Evolutionary conservation across 2,113 vertebrate genomes (phyloP), one percentile per base, ranked within the genome.

Genomic region (Rhabdomys dilectus): DNA sequence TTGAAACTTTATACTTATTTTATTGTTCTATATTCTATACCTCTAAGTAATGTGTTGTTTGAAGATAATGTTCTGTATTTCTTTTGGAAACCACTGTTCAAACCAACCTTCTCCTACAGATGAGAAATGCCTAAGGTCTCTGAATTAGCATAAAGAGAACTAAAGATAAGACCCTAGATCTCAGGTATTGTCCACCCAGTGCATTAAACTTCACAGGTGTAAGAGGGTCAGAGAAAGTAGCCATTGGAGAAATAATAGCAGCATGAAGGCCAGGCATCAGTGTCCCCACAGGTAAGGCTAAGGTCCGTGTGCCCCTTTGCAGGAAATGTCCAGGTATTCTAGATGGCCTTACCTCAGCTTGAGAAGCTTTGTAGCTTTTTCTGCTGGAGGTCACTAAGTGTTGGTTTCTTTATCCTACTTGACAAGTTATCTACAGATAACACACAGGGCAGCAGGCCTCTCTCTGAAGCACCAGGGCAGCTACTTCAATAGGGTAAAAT

Each of bases 361-460:
- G 12, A 66, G 62, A 92, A 39, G 80, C 36, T 3, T 39, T 80
- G 53, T 4, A 3, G 75, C 42, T 39, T 90, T 70, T 93, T 88
- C 34, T 86, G 78, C 64, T 76, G 48, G 72, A 93, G 92, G 39
- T 91, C 87, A 51, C 45, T 77, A 77, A 95, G 1, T 96, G 64
- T 66, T 89, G 73, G 66, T 87, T 88, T 80, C 36, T 68, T 93
- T 84, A 95, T 21, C 89, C 95, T 94, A 82, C 45, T 91, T 91
- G 91, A 96, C 87, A 95, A 92, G 80, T 91, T 91, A 94, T 93
- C 86, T 72, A 66, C 8, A 53, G 66, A n/a, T 60, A 90, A 91
- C 73, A 78, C 78, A 68, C 85, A 92, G 89, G 91, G 62, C 82
- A 62, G 75, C 60, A 7, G n/a, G 75, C 34, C 51, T 51, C 82